phyloP scores from a whole-genome alignment of 2,113 vertebrate genomes.

The Pelecanoides urinatrix region DNA sequence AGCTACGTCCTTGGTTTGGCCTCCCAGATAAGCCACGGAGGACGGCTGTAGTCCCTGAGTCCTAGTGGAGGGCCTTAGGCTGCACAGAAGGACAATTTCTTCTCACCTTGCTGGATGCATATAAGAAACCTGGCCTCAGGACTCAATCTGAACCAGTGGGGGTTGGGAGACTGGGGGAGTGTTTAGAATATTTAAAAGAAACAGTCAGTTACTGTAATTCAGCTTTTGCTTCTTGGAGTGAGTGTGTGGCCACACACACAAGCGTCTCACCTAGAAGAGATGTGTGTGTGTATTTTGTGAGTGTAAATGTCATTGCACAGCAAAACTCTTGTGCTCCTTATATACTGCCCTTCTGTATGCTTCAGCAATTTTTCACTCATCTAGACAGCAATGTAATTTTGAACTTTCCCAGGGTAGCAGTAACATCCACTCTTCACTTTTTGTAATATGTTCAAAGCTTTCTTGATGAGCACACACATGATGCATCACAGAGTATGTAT shows the following conservation, averaged over 20 bases:
- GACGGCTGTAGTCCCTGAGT: not conserved
- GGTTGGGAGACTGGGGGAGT: not conserved
- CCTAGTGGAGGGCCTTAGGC: not conserved
- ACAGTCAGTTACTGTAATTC: not conserved
- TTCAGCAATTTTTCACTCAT: slow-evolving; percentile 47
- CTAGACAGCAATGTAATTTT: slow-evolving; percentile 9
- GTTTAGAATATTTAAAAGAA: not conserved
- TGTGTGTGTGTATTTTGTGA: not conserved
- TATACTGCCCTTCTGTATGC: not conserved
- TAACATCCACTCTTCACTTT: slow-evolving; percentile 3
- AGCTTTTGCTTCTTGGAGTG: not conserved
- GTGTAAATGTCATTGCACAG: slow-evolving; percentile 1
- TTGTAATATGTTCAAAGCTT: slow-evolving; percentile 7
- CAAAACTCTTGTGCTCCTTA: not conserved
- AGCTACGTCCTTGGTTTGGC: fast-evolving
- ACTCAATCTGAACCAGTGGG: not conserved
- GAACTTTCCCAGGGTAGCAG: slow-evolving; percentile 20
- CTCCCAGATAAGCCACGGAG: not conserved
- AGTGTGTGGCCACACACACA: not conserved
- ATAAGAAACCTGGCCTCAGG: not conserved
- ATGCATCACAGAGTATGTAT: not conserved
- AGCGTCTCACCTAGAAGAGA: not conserved
- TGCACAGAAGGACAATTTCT: not conserved
- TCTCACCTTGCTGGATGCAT: not conserved
- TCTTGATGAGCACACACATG: slow-evolving; percentile 1